Evolutionary conservation across 2,113 vertebrate species (phyloP).

Genomic region (Nannobrachium achirus): DNA sequence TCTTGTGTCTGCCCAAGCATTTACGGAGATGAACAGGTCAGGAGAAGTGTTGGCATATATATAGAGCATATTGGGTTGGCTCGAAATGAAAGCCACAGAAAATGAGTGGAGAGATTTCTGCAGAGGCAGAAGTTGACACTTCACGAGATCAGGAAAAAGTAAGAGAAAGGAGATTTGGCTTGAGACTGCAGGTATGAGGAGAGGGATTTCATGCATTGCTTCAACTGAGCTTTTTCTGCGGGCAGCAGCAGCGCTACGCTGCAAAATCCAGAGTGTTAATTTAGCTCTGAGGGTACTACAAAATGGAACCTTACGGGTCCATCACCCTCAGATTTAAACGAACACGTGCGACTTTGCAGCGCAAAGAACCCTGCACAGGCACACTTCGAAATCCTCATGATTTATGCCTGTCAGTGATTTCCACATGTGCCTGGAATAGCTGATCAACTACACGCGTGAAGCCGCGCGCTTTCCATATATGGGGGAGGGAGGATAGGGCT

Average conservation of each 20-base stretch:
- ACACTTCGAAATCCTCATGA: constrained; percentile 73
- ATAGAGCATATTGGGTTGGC: constrained; percentile 35
- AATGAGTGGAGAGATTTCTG: constrained; percentile 1
- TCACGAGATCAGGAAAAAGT: constrained; percentile 15
- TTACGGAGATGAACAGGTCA: not conserved
- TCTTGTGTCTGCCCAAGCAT: constrained; percentile 16
- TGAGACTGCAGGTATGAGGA: constrained; percentile 33
- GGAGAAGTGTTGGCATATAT: constrained; percentile 33
- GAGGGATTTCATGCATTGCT: constrained; percentile 38
- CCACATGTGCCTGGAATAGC: constrained; percentile 68
- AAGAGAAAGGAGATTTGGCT: constrained; percentile 29
- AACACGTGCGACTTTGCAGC: too few species aligned
- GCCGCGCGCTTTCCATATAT: constrained; percentile 21
- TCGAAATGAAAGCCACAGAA: constrained; percentile 29
- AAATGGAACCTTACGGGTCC: too few species aligned
- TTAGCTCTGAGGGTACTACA: too few species aligned
- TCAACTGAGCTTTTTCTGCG: constrained; percentile 48
- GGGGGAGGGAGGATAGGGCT: constrained; percentile 22
- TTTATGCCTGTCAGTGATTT: constrained; percentile 64
- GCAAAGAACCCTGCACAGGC: constrained; percentile 57
- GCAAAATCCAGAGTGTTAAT: not conserved
- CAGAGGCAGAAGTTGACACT: constrained; percentile 32
- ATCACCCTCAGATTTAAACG: too few species aligned
- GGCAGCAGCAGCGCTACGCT: constrained; percentile 26
- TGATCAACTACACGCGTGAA: constrained; percentile 58